Base-by-base conservation (phyloP, 2,888 invertebrate species). In the Agonopterix heracliana region DNA sequence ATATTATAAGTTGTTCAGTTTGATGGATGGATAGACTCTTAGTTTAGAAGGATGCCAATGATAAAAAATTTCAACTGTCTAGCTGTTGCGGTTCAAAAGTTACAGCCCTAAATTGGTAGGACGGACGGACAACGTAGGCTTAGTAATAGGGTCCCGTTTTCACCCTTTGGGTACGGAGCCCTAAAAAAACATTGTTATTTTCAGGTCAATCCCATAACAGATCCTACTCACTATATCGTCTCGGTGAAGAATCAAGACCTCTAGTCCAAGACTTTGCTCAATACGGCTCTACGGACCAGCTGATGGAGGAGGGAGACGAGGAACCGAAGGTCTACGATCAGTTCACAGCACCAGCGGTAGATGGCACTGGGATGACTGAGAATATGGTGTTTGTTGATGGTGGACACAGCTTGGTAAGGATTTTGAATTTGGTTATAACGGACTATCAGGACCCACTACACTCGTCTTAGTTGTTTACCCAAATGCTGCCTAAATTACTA, bases 341-440 rank as follows among this genome's bases (percentile, higher is more conserved):
- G 76, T 96, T 96, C 83, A 92, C 91, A 53, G 93, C 95, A 5
- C 93, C 95, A 40, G 92, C 96, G 1, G 90, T 96, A 17, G 78
- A 86, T 0, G 71, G 82, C 26, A 91, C 90, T 36, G 96, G 96
- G 0, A 88, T 91, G 51, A 93, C 94, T 1, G 93, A 93, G 68
- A 92, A 94, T n/a, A 91, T 94, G 78, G 93, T 96, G 73, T 95
- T 97, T 77, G 93, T 96, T 51, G 96, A 97, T 80, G 95, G 95
- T 56, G 93, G 92, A 74, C 96, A 97, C 86, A 95, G 95, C 54
- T 86, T 92, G 90, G 94, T 92, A 64, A 80, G 11, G 13, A 14
- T 10, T 44, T 43, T n/a, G 26, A 3, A 26, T 26, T 26, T 26
- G 1, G 26, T 10, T 5, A 38, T 10, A 36, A 3, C 0, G n/a